A percentile compares a stretch with the other conserved stretches of the same genome.
phyloP scores from a whole-genome alignment of 1,140 invertebrate species.

The Sitobion miscanthi region DNA sequence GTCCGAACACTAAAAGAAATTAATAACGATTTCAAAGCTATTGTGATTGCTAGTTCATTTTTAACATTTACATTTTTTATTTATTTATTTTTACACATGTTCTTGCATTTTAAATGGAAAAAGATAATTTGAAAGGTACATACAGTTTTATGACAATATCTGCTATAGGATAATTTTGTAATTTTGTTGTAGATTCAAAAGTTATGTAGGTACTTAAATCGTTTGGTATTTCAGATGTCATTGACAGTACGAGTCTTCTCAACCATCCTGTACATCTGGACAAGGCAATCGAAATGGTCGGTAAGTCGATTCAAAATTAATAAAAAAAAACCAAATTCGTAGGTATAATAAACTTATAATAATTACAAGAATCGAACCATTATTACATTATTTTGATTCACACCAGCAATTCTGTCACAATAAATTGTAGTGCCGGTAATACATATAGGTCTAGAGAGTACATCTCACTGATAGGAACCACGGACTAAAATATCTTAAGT shows the following conservation, averaged over 20 bases:
- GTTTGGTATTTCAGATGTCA: not conserved
- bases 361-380: not conserved
- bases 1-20: not conserved
- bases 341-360: not conserved
- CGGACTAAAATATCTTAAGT: too few relatives aligned
- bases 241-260: not conserved
- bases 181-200: not conserved
- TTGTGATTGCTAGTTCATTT: not conserved
- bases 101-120: not conserved
- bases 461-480: not conserved
- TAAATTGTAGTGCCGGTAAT: too few relatives aligned
- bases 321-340: not conserved
- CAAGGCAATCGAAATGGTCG: conserved; percentile 46
- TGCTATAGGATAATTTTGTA: not conserved
- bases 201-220: not conserved
- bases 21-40: not conserved
- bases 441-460: not conserved
- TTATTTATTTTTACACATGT: not conserved
- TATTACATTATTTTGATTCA: not conserved
- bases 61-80: not conserved
- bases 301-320: conserved; percentile 54
- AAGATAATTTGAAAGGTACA: not conserved
- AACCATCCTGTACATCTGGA: not conserved
- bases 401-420: not conserved
- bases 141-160: not conserved